These are phyloP conservation scores for Lontra canadensis DNA, from an alignment of 2,113 vertebrate species.

Conservation along the genomic window DNA sequence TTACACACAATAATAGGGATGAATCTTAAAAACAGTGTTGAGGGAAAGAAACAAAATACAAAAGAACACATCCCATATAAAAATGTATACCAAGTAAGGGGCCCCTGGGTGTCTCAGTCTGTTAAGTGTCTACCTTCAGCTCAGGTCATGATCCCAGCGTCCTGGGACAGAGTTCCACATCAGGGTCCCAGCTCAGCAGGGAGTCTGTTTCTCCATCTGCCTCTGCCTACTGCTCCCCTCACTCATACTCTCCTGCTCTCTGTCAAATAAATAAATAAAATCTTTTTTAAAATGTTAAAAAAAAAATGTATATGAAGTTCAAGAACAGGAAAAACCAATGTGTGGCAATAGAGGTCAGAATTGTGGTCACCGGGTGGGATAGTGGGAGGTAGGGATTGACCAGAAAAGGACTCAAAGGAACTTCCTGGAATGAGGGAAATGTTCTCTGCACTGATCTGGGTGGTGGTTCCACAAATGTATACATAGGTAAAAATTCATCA, in stretches of 20 bases:
- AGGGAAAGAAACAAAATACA: neutral
- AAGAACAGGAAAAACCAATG: neutral
- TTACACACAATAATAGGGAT: neutral
- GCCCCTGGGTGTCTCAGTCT: no score
- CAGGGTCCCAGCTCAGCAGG: no score
- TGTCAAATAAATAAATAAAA: no score
- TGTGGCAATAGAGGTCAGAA: neutral
- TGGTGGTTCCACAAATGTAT: neutral
- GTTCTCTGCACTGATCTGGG: neutral
- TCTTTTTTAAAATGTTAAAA: no score
- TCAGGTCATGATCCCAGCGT: no score
- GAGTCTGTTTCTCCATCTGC: no score
- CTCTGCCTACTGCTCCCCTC: no score
- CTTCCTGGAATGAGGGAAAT: neutral
- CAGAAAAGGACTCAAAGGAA: neutral
- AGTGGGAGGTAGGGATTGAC: neutral
- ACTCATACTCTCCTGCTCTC: no score
- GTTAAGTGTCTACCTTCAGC: no score
- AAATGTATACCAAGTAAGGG: neutral
- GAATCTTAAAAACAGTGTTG: neutral
- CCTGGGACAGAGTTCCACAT: no score
- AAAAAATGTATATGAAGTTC: neutral
- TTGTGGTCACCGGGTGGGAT: neutral
- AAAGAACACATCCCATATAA: neutral
- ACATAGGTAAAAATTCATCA: neutral